These are phyloP conservation scores for Vidua chalybeata DNA, from an alignment of 2,113 vertebrate species.

Conservation along the genomic window DNA sequence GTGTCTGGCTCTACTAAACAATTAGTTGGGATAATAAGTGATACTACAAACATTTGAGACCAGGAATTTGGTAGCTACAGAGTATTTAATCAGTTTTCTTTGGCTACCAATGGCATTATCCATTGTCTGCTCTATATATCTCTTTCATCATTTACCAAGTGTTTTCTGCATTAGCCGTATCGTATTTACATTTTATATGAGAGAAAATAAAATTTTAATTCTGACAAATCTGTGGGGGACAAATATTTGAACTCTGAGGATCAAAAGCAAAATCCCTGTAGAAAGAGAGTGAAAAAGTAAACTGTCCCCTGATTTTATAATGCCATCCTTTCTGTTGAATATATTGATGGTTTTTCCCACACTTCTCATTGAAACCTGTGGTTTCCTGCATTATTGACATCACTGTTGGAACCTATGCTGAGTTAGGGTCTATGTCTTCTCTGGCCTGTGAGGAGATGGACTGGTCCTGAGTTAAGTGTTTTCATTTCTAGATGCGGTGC, in stretches of 20 bases:
- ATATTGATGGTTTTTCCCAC: neutral
- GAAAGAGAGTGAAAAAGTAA: neutral
- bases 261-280: neutral
- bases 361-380: neutral
- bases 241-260: neutral
- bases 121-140: accelerated
- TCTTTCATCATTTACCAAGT: neutral
- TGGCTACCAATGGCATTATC: neutral
- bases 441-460: neutral
- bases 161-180: neutral
- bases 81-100: neutral
- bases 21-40: neutral
- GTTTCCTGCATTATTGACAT: neutral
- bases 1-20: neutral
- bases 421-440: neutral
- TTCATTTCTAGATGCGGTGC: neutral
- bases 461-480: neutral
- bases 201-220: neutral
- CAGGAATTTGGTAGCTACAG: neutral
- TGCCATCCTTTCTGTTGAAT: neutral
- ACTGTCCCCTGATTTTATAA: neutral
- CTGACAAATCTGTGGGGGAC: neutral
- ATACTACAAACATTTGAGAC: neutral
- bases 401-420: accelerated
- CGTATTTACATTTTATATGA: neutral